These are phyloP conservation scores for Oscheius sp. DNA, from an alignment of 2,888 invertebrate genomes.

Conservation along the genomic window DNA sequence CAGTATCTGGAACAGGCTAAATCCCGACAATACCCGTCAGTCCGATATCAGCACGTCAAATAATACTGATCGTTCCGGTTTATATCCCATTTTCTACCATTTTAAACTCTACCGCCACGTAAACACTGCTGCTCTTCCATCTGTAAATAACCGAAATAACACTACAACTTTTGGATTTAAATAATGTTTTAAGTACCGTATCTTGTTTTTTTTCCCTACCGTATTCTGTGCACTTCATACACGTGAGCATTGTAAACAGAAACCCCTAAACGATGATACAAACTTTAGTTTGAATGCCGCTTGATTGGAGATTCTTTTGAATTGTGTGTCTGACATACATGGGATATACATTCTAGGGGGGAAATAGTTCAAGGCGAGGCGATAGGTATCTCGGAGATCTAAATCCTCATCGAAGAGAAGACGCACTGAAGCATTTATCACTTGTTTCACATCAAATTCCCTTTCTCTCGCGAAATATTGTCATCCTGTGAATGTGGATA, in stretches of 20 bases:
- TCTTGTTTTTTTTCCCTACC: too few relatives aligned
- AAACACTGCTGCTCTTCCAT: too few relatives aligned
- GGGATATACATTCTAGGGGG: too few relatives aligned
- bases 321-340: too few relatives aligned
- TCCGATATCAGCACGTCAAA: conserved; percentile 2
- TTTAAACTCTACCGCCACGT: conserved; percentile 5
- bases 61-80: conserved; percentile 28
- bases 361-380: conserved; percentile 10
- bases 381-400: conserved; percentile 25
- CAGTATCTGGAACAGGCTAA: conserved; percentile 4
- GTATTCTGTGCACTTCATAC: too few relatives aligned
- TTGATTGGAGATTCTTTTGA: not conserved
- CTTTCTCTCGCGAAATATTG: not conserved
- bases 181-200: too few relatives aligned
- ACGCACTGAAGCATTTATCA: too few relatives aligned
- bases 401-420: too few relatives aligned
- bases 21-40: not conserved
- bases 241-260: not conserved
- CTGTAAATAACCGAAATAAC: too few relatives aligned
- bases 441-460: not conserved
- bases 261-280: not conserved
- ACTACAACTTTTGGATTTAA: too few relatives aligned
- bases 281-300: not conserved
- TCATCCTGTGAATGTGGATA: not conserved
- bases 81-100: not conserved